Base-by-base conservation (phyloP, 1,140 invertebrate species). In the Camponotus vicinus region DNA sequence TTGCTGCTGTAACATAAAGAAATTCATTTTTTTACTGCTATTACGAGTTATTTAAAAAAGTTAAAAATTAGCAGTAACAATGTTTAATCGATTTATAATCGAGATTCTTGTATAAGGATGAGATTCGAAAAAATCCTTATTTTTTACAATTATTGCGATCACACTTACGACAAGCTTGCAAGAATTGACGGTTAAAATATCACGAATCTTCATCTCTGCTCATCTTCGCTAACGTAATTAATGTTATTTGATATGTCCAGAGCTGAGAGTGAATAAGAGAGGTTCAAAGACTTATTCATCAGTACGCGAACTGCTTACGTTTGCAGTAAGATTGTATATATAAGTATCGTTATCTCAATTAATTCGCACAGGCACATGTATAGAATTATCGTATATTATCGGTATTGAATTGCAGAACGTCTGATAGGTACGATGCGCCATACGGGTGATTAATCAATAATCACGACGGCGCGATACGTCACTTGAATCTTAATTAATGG, bases 1-100 rank as follows among this genome's bases (percentile, higher is more conserved):
- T 91, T 93, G 67, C 90, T 92, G 89, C 91, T 94, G 89, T 87
- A 88, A 89, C 79, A 87, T 70, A 32, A 64, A 49, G 59, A 13
- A 66, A 15, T 42, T 57, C 45, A 57, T 59, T 78, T 66, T 64
- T 40, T 40, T 9, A 5, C 18, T 21, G 4, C 7, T 11, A 42
- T 13, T 45, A 13, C 34, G 21, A 75, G 1, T 45, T 13, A 45
- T 13, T 9, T 9, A 42, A 42, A 42, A 42, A 42, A 42, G 9
- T 55, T 3, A 55, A 57, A 37, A 71, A 64, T 13, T 15, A 64
- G 42, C 9, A 45, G 42, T 11, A 11, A 45, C 8, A 2, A 45
- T 45, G 42, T 45, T 9, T 45, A 45, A 45, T 13, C 27, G 27
- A 27, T 27, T 27, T 37, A 13, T n/a, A 73, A 57, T 21, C 34